Conservation (phyloP, 2,888 invertebrate genomes). For the Cremastinae sp. region DNA sequence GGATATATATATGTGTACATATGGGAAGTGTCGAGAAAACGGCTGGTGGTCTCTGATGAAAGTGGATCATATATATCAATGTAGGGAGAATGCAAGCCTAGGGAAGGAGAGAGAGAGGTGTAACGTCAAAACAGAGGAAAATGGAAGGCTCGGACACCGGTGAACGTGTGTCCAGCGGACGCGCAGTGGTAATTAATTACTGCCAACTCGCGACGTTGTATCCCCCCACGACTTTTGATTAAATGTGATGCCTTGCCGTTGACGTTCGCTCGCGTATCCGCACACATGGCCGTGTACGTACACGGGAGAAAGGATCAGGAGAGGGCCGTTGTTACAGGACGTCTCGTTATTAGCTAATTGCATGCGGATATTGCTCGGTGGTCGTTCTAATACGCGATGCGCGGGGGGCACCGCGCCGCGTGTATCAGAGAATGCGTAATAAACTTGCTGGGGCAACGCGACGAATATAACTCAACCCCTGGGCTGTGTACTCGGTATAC, state of each 20-base stretch:
- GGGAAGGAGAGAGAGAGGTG: conserved; percentile 45
- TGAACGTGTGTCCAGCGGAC: conserved; percentile 63
- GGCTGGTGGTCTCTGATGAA: too few species aligned
- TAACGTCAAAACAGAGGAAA: not conserved
- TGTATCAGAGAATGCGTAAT: conserved; percentile 36
- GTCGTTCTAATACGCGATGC: conserved; percentile 50
- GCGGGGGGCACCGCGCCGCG: conserved; percentile 9
- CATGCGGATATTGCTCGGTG: conserved; percentile 51
- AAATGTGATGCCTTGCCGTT: conserved; percentile 53
- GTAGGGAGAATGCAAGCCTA: not conserved
- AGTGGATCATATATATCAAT: conserved; percentile 27
- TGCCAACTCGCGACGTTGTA: conserved; percentile 60
- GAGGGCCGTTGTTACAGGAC: conserved; percentile 33
- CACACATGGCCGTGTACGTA: not conserved
- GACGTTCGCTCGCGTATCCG: not conserved
- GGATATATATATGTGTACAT: too few species aligned
- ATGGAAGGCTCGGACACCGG: conserved; percentile 35
- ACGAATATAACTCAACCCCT: conserved; percentile 7
- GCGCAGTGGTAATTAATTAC: conserved; percentile 74
- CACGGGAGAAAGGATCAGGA: conserved; percentile 8
- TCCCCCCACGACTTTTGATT: conserved; percentile 62
- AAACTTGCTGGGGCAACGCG: conserved; percentile 23
- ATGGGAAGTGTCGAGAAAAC: too few species aligned
- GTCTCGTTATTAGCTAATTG: conserved; percentile 60
- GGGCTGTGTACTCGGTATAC: not conserved